phyloP scores from a whole-genome alignment of 2,113 vertebrate genomes.

The Thomomys bottae region DNA sequence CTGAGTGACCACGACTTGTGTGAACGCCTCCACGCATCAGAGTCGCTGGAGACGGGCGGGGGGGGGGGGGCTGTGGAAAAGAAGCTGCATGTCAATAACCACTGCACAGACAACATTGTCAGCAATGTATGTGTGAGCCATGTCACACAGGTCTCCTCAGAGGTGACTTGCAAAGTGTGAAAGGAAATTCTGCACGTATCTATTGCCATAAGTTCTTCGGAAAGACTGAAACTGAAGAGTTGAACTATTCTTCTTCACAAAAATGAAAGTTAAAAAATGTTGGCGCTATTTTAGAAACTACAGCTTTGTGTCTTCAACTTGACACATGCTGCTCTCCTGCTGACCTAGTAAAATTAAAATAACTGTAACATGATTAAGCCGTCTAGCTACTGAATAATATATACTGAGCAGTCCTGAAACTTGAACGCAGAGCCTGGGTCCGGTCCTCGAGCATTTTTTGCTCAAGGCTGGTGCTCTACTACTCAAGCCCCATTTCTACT shows the following conservation, averaged over 20 bases:
- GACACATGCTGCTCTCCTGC: neutral
- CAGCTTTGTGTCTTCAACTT: neutral
- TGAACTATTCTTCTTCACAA: conserved; percentile 30
- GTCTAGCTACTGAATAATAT: neutral
- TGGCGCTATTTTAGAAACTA: neutral
- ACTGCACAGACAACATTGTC: neutral
- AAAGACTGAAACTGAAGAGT: conserved; percentile 14
- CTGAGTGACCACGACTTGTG: neutral
- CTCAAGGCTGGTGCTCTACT: too few species aligned
- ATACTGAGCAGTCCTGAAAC: too few species aligned
- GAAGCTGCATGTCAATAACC: neutral
- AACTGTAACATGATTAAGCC: neutral
- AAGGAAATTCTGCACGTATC: neutral
- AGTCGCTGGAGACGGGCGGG: neutral
- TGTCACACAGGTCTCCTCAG: neutral
- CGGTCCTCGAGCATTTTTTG: too few species aligned
- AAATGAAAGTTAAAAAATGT: conserved; percentile 10
- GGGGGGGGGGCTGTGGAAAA: neutral
- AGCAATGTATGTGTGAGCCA: neutral
- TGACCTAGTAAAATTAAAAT: conserved; percentile 20
- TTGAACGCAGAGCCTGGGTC: too few species aligned
- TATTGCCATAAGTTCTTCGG: neutral
- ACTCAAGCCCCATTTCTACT: too few species aligned
- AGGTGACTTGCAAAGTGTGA: neutral
- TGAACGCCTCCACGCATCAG: neutral